Base-by-base conservation (phyloP, 1,140 invertebrate genomes). In the Megathymus violae region DNA sequence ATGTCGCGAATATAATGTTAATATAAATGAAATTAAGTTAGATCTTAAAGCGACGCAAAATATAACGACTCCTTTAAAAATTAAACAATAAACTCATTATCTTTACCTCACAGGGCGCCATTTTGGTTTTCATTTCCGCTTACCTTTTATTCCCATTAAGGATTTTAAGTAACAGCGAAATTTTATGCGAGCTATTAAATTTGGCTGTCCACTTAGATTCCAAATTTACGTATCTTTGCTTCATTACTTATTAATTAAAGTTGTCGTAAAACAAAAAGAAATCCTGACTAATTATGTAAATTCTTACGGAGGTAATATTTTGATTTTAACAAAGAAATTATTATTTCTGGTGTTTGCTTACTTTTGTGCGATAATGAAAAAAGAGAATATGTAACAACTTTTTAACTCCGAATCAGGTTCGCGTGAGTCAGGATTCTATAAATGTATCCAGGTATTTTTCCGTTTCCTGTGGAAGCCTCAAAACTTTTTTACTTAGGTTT, bases 11-110 rank as follows among this genome's bases (percentile, higher is more conserved):
- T 58, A 46, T 46, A 50, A 16, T 15, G 31, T 9, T 56, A 36
- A 4, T 46, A 46, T 1, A 16, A 41, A 17, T 31, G 25, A 58
- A 46, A 43, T 16, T 14, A 47, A 58, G 22, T 34, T n/a, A n/a
- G 15, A 36, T 36, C 34, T 36, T n/a, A 36, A 3, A 14, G 43
- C 13, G 47, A 22, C 15, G 27, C 36, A 34, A 58, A 58, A 36
- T 46, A 46, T 58, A 46, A 58, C 34, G 54, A 43, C 46, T 46
- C 43, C 41, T 36, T 46, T 58, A 58, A 58, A 58, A 58, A 58
- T 58, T 58, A 58, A 46, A 58, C 54, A 58, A 58, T 58, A 58
- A 46, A 58, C 54, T 58, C 13, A 46, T 46, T 58, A 58, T 58
- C 54, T 58, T 58, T 11, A 46, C 41, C 31, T 34, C 22, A 31